phyloP scores from a whole-genome alignment of 2,888 invertebrate genomes.

The Rhogogaster chlorosoma region DNA sequence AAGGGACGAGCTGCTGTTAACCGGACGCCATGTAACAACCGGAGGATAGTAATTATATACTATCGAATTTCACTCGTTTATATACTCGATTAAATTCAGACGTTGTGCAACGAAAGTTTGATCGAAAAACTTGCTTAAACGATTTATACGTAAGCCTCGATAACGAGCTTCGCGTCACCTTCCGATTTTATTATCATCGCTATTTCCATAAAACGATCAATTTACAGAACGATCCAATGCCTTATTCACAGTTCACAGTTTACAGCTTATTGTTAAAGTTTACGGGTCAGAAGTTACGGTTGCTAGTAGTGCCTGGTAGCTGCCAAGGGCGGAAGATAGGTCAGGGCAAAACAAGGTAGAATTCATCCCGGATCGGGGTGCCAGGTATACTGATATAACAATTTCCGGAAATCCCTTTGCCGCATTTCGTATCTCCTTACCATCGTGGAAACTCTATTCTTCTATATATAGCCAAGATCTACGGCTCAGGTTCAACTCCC shows the following conservation, averaged over 20 bases:
- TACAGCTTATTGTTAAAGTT: slow-evolving; percentile 15
- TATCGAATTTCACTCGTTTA: slow-evolving; percentile 3
- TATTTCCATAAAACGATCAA: slow-evolving; percentile 27
- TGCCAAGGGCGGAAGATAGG: slow-evolving; percentile 60
- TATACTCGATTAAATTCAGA: neutral
- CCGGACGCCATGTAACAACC: neutral
- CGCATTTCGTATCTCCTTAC: neutral
- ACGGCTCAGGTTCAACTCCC: neutral
- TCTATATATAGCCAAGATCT: neutral
- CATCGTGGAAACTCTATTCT: slow-evolving; percentile 9
- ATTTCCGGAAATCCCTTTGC: slow-evolving; percentile 35
- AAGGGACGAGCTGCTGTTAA: neutral
- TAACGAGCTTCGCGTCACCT: neutral
- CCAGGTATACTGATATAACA: slow-evolving; percentile 35
- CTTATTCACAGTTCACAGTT: neutral
- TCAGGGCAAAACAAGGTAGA: slow-evolving; percentile 68
- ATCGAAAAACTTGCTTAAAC: neutral
- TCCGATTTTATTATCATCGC: neutral
- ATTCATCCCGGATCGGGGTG: slow-evolving; percentile 58
- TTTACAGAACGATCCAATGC: neutral
- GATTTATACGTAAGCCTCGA: neutral
- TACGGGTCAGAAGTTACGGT: slow-evolving; percentile 40
- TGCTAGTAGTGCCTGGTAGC: neutral
- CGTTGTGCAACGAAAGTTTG: neutral
- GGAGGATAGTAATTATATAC: neutral